Percentiles rank a stretch among this genome's conserved stretches.
Evolutionary conservation across 2,113 vertebrate genomes (phyloP).

Genomic region (Clupea harengus): DNA sequence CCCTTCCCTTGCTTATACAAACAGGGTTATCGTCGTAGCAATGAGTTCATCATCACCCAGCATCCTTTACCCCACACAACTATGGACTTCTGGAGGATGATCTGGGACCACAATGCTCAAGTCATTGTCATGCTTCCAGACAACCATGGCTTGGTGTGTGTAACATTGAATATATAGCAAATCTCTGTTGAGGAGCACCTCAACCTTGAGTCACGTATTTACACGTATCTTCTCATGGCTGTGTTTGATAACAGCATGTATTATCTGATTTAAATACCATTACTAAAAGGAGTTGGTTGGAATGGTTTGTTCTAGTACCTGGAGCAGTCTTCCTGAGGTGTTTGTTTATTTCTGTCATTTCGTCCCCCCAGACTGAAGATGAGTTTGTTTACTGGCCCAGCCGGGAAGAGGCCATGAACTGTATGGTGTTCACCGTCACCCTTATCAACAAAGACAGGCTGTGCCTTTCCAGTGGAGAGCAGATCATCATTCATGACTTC

Average conservation of each 20-base stretch:
- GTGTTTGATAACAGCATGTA: background rate
- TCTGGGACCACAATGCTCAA: conserved; percentile 98
- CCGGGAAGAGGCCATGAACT: conserved; percentile 98
- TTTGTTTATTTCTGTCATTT: conserved; percentile 20
- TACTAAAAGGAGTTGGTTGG: background rate
- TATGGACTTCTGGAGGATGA: conserved; percentile 99
- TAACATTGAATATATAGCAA: background rate
- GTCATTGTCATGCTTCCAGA: conserved; percentile 99
- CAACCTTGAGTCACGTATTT: no score
- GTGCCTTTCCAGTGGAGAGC: conserved; percentile 98
- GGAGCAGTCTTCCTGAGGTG: background rate
- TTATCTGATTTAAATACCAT: background rate
- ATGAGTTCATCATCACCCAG: conserved; percentile 98
- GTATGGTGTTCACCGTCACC: conserved; percentile 96
- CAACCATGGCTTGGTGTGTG: conserved; percentile 91
- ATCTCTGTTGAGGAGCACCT: background rate
- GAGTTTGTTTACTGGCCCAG: conserved; percentile 99
- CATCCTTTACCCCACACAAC: conserved; percentile 97
- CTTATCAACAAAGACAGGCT: conserved; percentile 98
- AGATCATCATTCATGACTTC: conserved; percentile 99
- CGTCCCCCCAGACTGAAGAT: conserved; percentile 84
- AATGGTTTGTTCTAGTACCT: background rate
- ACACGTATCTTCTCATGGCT: no score
- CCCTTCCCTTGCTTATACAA: background rate
- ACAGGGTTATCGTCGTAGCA: conserved; percentile 97